phyloP scores from a whole-genome alignment of 2,888 invertebrate genomes.

The Melieria omissa region DNA sequence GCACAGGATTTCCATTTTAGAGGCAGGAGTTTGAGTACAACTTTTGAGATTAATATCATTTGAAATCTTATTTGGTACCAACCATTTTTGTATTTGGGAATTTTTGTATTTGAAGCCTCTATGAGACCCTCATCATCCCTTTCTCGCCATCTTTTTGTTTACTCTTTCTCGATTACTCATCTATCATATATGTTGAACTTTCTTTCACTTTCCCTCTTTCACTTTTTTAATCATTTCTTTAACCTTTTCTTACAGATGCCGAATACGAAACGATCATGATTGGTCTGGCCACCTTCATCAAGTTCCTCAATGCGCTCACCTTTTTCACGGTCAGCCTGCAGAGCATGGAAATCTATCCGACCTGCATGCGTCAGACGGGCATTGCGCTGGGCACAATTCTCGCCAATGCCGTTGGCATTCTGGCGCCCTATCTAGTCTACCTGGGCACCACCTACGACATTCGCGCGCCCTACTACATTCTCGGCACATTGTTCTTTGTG shows the following conservation, averaged over 20 bases:
- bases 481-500: conserved; percentile 65
- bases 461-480: conserved; percentile 66
- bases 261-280: conserved; percentile 59
- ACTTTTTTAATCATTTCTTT: conserved; percentile 3
- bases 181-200: not conserved
- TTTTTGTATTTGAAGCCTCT: too few species aligned
- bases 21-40: too few species aligned
- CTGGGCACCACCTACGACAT: conserved; percentile 68
- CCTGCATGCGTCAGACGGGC: conserved; percentile 74
- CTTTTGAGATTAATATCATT: too few species aligned
- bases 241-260: conserved; percentile 51
- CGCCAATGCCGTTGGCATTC: conserved; percentile 70
- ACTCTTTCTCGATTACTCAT: too few species aligned
- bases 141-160: too few species aligned
- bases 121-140: too few species aligned
- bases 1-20: too few species aligned
- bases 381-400: conserved; percentile 72
- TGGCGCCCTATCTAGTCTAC: conserved; percentile 73
- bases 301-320: conserved; percentile 70
- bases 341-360: conserved; percentile 76
- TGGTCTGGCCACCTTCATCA: conserved; percentile 67
- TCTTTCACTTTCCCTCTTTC: not conserved
- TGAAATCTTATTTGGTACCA: too few species aligned
- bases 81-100: too few species aligned
- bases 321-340: conserved; percentile 73